Evolutionary conservation across 2,113 vertebrate genomes (phyloP).

Genomic region (Phainopepla nitens): DNA sequence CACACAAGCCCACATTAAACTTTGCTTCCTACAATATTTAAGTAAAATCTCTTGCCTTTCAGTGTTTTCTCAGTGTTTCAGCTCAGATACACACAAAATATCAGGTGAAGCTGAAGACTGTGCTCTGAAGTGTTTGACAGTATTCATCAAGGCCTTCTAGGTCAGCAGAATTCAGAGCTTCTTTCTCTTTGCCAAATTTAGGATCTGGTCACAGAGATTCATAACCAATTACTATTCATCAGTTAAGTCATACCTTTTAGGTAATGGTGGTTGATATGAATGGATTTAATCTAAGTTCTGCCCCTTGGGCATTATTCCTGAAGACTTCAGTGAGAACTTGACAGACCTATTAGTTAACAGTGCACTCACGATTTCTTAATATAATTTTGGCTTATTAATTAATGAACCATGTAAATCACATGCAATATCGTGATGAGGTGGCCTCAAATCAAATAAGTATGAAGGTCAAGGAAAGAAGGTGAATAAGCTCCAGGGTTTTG

Average conservation of each 20-base stretch:
- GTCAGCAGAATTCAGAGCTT: not conserved
- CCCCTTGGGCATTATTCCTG: not conserved
- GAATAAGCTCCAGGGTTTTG: not conserved
- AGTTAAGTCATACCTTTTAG: not conserved
- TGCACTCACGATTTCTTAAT: not conserved
- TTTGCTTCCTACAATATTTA: not conserved
- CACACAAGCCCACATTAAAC: not conserved
- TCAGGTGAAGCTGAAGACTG: not conserved
- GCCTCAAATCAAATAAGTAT: not conserved
- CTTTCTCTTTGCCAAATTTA: not conserved
- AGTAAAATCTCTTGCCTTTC: not conserved
- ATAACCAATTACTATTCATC: not conserved
- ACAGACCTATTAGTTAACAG: conserved; percentile 39
- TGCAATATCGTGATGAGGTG: not conserved
- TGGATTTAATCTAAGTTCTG: not conserved
- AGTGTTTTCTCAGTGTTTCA: not conserved
- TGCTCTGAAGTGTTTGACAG: not conserved
- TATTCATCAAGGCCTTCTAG: not conserved
- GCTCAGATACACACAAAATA: not conserved
- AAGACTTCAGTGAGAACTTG: conserved; percentile 13
- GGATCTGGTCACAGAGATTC: not conserved
- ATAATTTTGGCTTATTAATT: conserved; percentile 37
- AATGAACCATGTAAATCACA: conserved; percentile 20
- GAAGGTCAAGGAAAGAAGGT: not conserved
- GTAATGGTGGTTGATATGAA: conserved; percentile 1